phyloP scores from a whole-genome alignment of 2,888 invertebrate species.

The Tuberolachnus salignus region DNA sequence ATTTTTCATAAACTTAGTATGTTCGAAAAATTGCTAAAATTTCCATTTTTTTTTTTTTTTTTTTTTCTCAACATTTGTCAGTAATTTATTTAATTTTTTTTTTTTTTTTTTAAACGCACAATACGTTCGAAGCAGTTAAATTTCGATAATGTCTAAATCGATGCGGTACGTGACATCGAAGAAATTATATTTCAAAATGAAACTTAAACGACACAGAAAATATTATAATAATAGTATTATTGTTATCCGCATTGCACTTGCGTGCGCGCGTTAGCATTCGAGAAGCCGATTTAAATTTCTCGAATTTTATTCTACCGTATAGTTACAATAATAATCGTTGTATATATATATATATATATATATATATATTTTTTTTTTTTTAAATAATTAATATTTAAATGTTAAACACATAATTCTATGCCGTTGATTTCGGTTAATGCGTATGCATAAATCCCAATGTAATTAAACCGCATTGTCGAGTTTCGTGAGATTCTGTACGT shows the following conservation, averaged over 20 bases:
- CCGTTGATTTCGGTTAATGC: constrained; percentile 32
- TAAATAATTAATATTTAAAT: constrained; percentile 38
- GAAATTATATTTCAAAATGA: no score
- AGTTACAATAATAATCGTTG: background rate
- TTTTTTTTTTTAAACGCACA: no score
- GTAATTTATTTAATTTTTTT: no score
- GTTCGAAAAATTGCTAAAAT: no score
- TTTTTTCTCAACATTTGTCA: no score
- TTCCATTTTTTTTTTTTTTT: no score
- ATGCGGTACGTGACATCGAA: background rate
- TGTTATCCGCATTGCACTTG: background rate
- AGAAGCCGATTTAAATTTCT: constrained; percentile 1
- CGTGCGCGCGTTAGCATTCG: background rate
- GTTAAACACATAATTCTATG: constrained; percentile 22
- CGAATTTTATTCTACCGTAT: background rate
- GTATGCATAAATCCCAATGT: constrained; percentile 25
- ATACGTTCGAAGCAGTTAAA: no score
- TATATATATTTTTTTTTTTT: no score
- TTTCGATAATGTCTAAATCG: no score
- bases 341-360: no score
- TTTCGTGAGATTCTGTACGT: background rate
- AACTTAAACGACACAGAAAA: background rate
- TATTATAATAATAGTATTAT: background rate
- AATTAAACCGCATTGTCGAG: constrained; percentile 14
- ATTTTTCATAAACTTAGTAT: no score